Conservation (phyloP, 1,140 invertebrate species). For the Hetaerina americana region DNA sequence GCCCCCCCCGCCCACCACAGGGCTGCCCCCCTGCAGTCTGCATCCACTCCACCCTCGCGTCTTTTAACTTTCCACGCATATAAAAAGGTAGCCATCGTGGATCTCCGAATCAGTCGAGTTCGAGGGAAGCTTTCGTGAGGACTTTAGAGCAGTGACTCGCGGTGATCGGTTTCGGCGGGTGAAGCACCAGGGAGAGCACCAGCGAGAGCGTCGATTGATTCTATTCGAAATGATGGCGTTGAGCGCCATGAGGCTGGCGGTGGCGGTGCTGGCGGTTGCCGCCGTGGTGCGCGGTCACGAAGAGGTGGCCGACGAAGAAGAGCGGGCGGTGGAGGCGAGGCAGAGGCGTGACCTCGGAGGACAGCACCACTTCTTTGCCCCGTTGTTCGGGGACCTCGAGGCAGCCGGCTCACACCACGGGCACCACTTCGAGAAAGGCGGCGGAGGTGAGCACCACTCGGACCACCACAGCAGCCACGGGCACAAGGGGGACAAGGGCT, state of each 20-base stretch:
- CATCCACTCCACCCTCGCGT: no score
- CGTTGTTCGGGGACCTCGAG: background rate
- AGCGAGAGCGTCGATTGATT: no score
- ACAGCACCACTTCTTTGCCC: background rate
- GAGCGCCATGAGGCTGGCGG: background rate
- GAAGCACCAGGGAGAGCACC: no score
- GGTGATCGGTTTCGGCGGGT: no score
- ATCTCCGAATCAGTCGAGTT: no score
- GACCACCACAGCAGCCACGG: slow-evolving; percentile 14
- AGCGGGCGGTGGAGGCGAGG: background rate
- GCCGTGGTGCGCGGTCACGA: background rate
- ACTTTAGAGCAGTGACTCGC: no score
- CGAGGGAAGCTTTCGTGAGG: no score
- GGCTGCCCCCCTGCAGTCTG: background rate
- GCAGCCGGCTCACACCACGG: slow-evolving; percentile 19
- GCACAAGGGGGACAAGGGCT: slow-evolving; percentile 13
- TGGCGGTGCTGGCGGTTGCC: background rate
- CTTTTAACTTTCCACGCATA: no score
- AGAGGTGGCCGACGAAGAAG: no score
- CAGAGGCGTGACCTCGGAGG: background rate
- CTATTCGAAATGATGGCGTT: no score
- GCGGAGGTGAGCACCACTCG: slow-evolving; percentile 5
- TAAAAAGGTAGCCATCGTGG: no score
- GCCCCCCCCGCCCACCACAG: background rate
- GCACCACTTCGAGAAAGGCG: slow-evolving; percentile 18